Percentiles rank a stretch among this genome's conserved stretches.
Conservation (phyloP, 2,113 vertebrate species). For the Gymnobelideus leadbeateri region DNA sequence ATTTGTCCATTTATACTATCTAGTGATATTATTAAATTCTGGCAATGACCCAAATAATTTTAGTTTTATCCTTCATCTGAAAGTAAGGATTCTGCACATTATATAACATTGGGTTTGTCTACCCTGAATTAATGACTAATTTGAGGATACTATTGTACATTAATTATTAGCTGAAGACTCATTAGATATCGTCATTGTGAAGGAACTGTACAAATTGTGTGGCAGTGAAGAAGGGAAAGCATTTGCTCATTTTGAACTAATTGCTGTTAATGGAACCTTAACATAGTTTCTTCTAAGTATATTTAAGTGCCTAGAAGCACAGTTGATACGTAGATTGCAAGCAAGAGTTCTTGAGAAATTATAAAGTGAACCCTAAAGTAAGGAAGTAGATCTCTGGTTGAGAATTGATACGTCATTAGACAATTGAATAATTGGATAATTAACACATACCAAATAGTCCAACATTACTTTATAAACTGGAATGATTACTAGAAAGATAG, state of each 20-base stretch:
- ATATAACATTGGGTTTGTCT: neutral
- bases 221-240: neutral
- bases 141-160: slow-evolving; percentile 32
- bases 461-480: slow-evolving; percentile 38
- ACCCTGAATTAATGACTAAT: neutral
- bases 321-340: slow-evolving; percentile 28
- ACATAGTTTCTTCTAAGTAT: slow-evolving; percentile 20
- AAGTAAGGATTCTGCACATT: slow-evolving; percentile 13
- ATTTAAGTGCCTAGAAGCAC: neutral
- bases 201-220: neutral
- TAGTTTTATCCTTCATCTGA: slow-evolving; percentile 7
- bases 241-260: slow-evolving; percentile 48
- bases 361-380: slow-evolving; percentile 41
- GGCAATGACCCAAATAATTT: neutral
- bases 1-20: neutral
- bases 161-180: slow-evolving; percentile 20
- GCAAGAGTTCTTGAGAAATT: slow-evolving; percentile 43
- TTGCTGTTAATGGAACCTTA: slow-evolving; percentile 60
- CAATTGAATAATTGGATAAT: slow-evolving; percentile 40
- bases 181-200: neutral
- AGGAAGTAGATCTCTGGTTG: slow-evolving; percentile 24
- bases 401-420: slow-evolving; percentile 54
- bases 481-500: neutral
- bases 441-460: neutral
- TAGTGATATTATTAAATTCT: neutral